phyloP scores from a whole-genome alignment of 1,140 invertebrate species.

The Lepidurus apus region DNA sequence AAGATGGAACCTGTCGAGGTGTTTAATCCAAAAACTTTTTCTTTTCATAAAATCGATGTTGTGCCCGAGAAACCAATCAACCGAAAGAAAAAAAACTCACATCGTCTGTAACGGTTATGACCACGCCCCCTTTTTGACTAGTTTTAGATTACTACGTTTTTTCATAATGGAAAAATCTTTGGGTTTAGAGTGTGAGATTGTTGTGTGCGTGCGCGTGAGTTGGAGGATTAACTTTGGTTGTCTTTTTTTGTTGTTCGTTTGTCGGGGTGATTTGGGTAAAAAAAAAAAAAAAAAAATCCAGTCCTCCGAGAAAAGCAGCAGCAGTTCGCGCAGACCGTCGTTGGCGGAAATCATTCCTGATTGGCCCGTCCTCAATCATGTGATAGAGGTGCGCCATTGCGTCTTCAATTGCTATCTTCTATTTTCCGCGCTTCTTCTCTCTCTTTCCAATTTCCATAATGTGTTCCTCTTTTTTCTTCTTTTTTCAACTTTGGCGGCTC shows the following conservation, averaged over 20 bases:
- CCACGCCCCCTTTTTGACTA: not conserved
- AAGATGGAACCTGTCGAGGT: conserved; percentile 53
- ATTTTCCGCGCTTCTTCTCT: conserved; percentile 31
- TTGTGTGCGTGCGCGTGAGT: not conserved
- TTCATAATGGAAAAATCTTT: not conserved
- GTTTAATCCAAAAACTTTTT: conserved; percentile 42
- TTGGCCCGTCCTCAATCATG: conserved; percentile 83
- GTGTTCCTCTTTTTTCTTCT: not conserved
- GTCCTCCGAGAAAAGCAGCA: conserved; percentile 40
- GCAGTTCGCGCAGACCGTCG: conserved; percentile 68
- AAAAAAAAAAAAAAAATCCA: conserved; percentile 20
- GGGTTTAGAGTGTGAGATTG: not conserved
- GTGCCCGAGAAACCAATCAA: conserved; percentile 24
- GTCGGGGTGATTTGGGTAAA: not conserved
- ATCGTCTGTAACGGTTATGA: conserved; percentile 24
- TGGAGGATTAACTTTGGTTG: not conserved
- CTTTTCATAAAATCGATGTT: not conserved
- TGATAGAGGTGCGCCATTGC: conserved; percentile 40
- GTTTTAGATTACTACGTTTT: not conserved
- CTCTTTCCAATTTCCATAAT: conserved; percentile 8
- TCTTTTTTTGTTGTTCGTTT: conserved; percentile 5
- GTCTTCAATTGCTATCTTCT: conserved; percentile 29
- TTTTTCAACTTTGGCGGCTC: not conserved
- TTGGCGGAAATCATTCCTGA: conserved; percentile 92
- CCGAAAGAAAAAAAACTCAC: conserved; percentile 9